Base-by-base conservation (phyloP, 2,113 vertebrate species). In the Ctenodactylus gundi region DNA sequence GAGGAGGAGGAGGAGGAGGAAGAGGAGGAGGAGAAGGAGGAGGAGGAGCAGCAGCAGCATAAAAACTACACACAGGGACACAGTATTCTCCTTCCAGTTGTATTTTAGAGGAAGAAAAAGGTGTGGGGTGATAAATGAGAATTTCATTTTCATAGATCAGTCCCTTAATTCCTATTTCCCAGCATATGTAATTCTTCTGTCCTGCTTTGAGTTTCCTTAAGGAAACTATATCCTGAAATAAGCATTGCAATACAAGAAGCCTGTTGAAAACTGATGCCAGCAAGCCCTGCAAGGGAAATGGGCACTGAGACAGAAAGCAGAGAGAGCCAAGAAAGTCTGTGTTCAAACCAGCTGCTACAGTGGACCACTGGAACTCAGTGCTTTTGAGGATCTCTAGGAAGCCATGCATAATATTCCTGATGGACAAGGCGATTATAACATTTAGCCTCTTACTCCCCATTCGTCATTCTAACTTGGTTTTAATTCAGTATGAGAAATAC, bases 141-240 rank as follows among this genome's bases (percentile, higher is more conserved):
- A 73, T 68, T 92, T 86, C 68, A n/a, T 87, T 92, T 90, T 92
- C 75, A 86, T 10, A 62, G n/a, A 84, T 85, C 51, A 76, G 6
- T 60, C 95, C n/a, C 62, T 44, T 70, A n/a, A 5, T 88, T 96
- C 75, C 62, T 57, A 36, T 70, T 90, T 96, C 51, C 44, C 3
- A 80, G 14, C 34, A 92, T 5, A 78, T 14, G 14, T n/a, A 73
- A 46, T 49, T 78, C 64, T 89, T 64, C 55, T 89, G 17, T 82
- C 49, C 86, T 78, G 17, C 36, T 49, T 62, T 72, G 27, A 65
- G n/a, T 55, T 67, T 7, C 53, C 29, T 13, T 67, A 31, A 51
- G 31, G 23, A 86, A 68, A 46, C 10, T 21, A 87, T 36, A 70
- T 13, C 9, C 57, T 68, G 34, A 94, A 95, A 64, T 41, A 85